phyloP scores from a whole-genome alignment of 2,113 vertebrate genomes.

The Acanthochromis polyacanthus region DNA sequence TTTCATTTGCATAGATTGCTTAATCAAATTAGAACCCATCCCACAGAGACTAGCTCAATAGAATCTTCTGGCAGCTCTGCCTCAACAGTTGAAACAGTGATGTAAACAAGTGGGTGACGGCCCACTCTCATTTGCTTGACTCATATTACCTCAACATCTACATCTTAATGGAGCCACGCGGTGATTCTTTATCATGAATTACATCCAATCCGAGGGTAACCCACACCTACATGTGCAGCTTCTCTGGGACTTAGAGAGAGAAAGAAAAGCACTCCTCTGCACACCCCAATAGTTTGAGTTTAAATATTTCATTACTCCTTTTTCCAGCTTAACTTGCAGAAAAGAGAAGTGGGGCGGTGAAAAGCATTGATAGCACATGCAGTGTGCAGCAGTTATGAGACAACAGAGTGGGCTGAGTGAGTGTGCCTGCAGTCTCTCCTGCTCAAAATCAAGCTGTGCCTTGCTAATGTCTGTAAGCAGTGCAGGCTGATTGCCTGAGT shows the following conservation, averaged over 20 bases:
- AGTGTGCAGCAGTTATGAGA: slow-evolving; percentile 66
- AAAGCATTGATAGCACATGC: slow-evolving; percentile 58
- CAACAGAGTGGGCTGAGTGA: slow-evolving; percentile 63
- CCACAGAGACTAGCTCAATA: slow-evolving; percentile 48
- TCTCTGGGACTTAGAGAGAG: neutral
- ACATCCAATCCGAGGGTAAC: slow-evolving; percentile 16
- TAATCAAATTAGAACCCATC: slow-evolving; percentile 63
- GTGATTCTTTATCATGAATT: slow-evolving; percentile 13
- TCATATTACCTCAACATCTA: slow-evolving; percentile 13
- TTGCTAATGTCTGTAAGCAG: slow-evolving; percentile 67
- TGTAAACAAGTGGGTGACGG: slow-evolving; percentile 49
- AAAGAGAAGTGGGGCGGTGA: slow-evolving; percentile 60
- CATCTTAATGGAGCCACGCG: neutral
- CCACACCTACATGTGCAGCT: slow-evolving; percentile 4
- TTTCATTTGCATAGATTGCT: slow-evolving; percentile 65
- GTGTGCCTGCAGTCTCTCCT: slow-evolving; percentile 63
- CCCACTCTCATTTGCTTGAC: slow-evolving; percentile 22
- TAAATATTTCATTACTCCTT: slow-evolving; percentile 75
- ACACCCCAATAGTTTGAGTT: slow-evolving; percentile 58
- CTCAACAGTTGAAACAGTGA: slow-evolving; percentile 38
- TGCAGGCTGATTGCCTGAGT: slow-evolving; percentile 66
- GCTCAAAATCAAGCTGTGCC: slow-evolving; percentile 71
- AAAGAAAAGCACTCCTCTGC: slow-evolving; percentile 47
- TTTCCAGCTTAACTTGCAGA: slow-evolving; percentile 79
- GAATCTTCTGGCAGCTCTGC: slow-evolving; percentile 27